Conservation (phyloP, 2,888 invertebrate genomes). For the Podotricha telesiphe region DNA sequence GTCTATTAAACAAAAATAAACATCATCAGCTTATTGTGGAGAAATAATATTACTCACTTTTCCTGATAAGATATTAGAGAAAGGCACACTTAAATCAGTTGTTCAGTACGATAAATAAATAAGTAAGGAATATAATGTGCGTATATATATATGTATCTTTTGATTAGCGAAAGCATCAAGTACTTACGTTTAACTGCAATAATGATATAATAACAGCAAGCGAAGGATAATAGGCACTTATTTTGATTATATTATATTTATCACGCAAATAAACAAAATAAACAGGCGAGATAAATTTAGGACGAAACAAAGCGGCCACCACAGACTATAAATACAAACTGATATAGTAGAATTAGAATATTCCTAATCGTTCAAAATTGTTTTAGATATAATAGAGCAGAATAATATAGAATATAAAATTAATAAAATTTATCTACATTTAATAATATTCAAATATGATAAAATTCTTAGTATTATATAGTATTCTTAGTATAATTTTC, state of each 20-base stretch:
- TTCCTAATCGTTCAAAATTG: background rate
- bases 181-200: constrained; percentile 49
- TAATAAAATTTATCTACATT: background rate
- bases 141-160: background rate
- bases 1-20: background rate
- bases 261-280: constrained; percentile 43
- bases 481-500: too few relatives aligned
- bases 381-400: background rate
- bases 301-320: constrained; percentile 42
- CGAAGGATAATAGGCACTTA: constrained; percentile 41
- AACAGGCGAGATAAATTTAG: constrained; percentile 42
- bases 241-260: constrained; percentile 41
- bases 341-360: background rate
- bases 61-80: constrained; percentile 35
- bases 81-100: constrained; percentile 33
- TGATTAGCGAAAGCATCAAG: constrained; percentile 13
- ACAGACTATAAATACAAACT: constrained; percentile 34
- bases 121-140: constrained; percentile 19
- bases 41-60: constrained; percentile 3
- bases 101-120: constrained; percentile 26
- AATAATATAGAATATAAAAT: background rate
- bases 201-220: constrained; percentile 37
- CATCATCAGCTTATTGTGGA: background rate
- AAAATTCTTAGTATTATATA: background rate
- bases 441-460: background rate